Evolutionary conservation across 2,888 invertebrate species (phyloP), one percentile per base, ranked within the genome.

Genomic region (Morpho achilles): DNA sequence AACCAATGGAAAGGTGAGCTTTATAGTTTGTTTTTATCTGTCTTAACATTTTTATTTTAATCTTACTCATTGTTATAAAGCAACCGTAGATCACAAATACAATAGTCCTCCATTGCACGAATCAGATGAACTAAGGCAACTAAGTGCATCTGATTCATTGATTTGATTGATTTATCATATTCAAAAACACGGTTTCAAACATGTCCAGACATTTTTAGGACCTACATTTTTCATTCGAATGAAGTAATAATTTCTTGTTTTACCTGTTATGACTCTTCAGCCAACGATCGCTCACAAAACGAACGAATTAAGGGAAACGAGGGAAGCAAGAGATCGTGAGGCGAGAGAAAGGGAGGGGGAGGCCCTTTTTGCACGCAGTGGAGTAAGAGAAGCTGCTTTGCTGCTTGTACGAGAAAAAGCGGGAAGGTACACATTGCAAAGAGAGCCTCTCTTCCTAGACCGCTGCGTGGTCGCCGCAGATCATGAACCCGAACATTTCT

Each of bases 381-480:
- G 96, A 66, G 94, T 97, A 56, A 93, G 96, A 71, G 97, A 98
- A 79, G 97, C 98, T 7, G 96, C 97, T 3, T 91, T 98, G 54
- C 92, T 98, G 58, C 91, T 98, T 50, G 95, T 98, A 58, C 94
- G 97, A 78, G 98, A 98, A 84, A 98, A 98, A 85, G 94, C 96
- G 68, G 97, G 97, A 57, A 93, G 97, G 69, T 97, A 96, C 80
- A 95, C 96, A 45, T 91, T 96, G 69, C 92, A 97, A 70, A 93
- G 97, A 91, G 98, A 98, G 79, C 98, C 98, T 44, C 92, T 98
- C 68, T 96, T 95, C 85, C 91, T 98, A 75, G 97, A 97, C 81
- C 93, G 96, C 73, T 98, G 98, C 85, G 96, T 98, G 66, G 95
- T 98, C 59, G 96, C 95, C 56, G 95, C 96, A 55, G 98, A 98